Evolutionary conservation across 2,797 vertebrate species (phyloP).

Genomic region (Pelobates cultripes): DNA sequence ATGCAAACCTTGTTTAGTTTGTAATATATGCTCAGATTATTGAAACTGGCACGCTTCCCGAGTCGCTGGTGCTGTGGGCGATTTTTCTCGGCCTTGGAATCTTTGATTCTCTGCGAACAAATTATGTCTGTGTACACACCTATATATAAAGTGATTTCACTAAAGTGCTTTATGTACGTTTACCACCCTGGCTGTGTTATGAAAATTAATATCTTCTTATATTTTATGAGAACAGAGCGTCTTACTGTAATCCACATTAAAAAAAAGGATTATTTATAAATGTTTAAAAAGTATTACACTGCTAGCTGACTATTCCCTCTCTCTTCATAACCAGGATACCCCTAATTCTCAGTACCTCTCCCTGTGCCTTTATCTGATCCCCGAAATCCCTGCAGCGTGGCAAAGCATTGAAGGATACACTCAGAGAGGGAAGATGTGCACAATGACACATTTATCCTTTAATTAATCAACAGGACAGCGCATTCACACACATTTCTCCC

Average conservation of each 20-base stretch:
- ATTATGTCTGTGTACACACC: slow-evolving; percentile 32
- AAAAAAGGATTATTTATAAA: background rate
- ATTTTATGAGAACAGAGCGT: background rate
- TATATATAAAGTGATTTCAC: slow-evolving; percentile 8
- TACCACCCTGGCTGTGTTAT: slow-evolving; percentile 24
- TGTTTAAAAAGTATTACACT: background rate
- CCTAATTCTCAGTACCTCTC: no score
- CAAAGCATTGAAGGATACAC: no score
- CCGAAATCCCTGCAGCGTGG: no score
- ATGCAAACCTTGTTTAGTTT: slow-evolving; percentile 66
- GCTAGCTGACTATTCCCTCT: no score
- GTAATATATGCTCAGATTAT: slow-evolving; percentile 69
- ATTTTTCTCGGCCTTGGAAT: background rate
- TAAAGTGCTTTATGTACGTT: background rate
- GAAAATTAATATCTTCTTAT: slow-evolving; percentile 5
- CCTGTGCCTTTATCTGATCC: no score
- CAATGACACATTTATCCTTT: no score
- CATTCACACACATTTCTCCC: no score
- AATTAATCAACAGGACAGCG: no score
- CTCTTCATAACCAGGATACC: no score
- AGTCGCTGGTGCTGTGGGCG: slow-evolving; percentile 42
- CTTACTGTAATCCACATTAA: slow-evolving; percentile 1
- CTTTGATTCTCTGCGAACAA: slow-evolving; percentile 48
- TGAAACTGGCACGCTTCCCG: slow-evolving; percentile 63
- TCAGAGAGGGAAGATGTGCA: no score